These are phyloP conservation scores for Paramuricea clavata DNA, from an alignment of 92 coral and sea anemone species.

Conservation along the genomic window DNA sequence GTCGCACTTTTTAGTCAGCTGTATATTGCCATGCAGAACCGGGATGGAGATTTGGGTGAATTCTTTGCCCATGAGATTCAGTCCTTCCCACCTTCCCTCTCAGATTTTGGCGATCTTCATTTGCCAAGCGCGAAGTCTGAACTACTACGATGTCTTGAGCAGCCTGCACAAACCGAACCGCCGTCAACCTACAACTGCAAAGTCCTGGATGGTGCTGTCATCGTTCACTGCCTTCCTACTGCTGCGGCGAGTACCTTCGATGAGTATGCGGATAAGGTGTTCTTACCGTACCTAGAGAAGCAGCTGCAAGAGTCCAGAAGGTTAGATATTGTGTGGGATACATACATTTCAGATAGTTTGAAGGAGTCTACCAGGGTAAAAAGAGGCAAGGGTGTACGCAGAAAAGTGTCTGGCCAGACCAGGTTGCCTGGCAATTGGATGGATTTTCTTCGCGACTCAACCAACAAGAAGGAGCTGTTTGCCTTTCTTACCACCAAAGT, in stretches of 20 bases:
- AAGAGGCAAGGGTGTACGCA: conserved; percentile 51
- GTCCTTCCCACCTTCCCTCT: conserved; percentile 55
- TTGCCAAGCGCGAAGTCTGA: not conserved
- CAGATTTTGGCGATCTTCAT: conserved; percentile 38
- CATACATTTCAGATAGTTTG: not conserved
- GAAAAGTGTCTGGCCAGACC: not conserved
- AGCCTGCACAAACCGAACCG: not conserved
- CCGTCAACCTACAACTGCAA: conserved; percentile 57
- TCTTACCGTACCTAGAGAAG: not conserved
- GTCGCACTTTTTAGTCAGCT: conserved; percentile 58
- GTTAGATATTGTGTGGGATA: not conserved
- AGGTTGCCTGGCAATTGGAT: not conserved
- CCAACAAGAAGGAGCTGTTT: conserved; percentile 62
- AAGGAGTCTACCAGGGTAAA: conserved; percentile 21
- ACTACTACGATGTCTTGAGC: not conserved
- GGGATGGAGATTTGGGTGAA: conserved; percentile 42
- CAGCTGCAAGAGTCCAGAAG: not conserved
- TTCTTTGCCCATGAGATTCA: conserved; percentile 56
- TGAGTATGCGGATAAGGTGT: conserved; percentile 43
- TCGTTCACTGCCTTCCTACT: conserved; percentile 52
- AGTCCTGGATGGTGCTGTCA: conserved; percentile 66
- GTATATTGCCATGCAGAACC: conserved; percentile 40
- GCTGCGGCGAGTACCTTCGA: conserved; percentile 35
- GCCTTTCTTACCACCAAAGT: conserved; percentile 31
- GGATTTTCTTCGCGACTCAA: conserved; percentile 59